Conservation (phyloP, 2,888 invertebrate genomes). For the Busseola fusca region DNA sequence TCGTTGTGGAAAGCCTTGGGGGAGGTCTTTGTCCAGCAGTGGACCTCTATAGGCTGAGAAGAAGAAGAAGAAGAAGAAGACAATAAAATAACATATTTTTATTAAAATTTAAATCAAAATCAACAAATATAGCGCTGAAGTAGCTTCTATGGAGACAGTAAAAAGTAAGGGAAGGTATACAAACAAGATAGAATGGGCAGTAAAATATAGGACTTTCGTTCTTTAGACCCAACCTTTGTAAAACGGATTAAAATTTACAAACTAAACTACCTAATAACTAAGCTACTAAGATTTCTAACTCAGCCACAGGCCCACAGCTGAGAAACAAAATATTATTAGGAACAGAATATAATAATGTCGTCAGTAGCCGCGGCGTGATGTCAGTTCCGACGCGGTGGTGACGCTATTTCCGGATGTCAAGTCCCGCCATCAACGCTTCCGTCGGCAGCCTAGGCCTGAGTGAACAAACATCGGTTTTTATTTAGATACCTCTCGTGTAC, state of each 20-base stretch:
- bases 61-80: no score
- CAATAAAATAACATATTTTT: no score
- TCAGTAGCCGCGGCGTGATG: constrained; percentile 60
- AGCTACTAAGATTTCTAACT: not conserved
- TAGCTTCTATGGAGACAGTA: no score
- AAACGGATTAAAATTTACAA: not conserved
- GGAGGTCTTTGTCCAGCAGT: no score
- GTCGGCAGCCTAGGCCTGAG: constrained; percentile 46
- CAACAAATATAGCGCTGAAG: no score
- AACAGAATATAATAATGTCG: constrained; percentile 65
- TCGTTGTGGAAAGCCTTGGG: no score
- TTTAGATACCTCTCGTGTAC: constrained; percentile 39
- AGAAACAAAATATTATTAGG: constrained; percentile 17
- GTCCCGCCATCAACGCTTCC: constrained; percentile 72
- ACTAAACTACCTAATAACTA: not conserved
- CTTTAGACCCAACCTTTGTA: not conserved
- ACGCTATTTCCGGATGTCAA: constrained; percentile 78
- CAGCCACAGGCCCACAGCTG: not conserved
- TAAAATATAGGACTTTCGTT: no score
- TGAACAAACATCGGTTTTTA: constrained; percentile 60
- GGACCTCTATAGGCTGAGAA: no score
- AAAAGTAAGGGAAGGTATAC: no score
- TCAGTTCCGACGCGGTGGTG: constrained; percentile 70
- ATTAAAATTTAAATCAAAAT: no score
- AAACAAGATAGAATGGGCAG: no score